Evolutionary conservation across 2,888 invertebrate species (phyloP), one percentile per base, ranked within the genome.

Genomic region (Vanessa cardui): DNA sequence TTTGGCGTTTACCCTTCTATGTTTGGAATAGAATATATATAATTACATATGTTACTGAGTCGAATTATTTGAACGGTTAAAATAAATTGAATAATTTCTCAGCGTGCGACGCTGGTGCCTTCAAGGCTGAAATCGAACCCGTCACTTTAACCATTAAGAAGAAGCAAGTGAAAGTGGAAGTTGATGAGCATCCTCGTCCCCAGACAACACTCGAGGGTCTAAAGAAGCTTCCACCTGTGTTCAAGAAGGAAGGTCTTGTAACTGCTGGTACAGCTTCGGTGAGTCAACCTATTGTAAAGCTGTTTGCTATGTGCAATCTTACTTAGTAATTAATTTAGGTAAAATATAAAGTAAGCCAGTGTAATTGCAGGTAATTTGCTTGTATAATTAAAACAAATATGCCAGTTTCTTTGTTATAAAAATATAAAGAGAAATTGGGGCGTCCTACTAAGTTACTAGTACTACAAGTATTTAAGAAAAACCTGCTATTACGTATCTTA

Each of bases 191-290:
- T 90, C 98, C 99, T 2, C 95, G 97, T 74, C 97, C 97, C 33
- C 94, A 97, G 84, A 97, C 98, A 50, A 98, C 97, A 0, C 80
- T 96, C 18, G 99, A 99, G 83, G 94, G 94, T 6, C 93, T 99
- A 39, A 94, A 95, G 77, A 99, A 99, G 85, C 92, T 99, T 65
- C 95, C 96, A 0, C 94, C 98, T 0, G 94, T 99, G 20, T 99
- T 99, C 92, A 98, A 99, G 89, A 98, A 99, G 87, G 96, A 97
- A 76, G 99, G 99, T 0, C 94, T 97, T 2, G 98, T 99, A 16
- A 98, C 98, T 7, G 99, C 99, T 68, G 99, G 98, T 18, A 96
- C 96, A 73, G 98, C 99, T 59, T 99, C 99, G 4, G 98, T 98
- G 89, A 94, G 95, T 80, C 2, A 4, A 39, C 1, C 39, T 39